phyloP scores from a whole-genome alignment of 2,113 vertebrate species.

The Apteryx owenii region DNA sequence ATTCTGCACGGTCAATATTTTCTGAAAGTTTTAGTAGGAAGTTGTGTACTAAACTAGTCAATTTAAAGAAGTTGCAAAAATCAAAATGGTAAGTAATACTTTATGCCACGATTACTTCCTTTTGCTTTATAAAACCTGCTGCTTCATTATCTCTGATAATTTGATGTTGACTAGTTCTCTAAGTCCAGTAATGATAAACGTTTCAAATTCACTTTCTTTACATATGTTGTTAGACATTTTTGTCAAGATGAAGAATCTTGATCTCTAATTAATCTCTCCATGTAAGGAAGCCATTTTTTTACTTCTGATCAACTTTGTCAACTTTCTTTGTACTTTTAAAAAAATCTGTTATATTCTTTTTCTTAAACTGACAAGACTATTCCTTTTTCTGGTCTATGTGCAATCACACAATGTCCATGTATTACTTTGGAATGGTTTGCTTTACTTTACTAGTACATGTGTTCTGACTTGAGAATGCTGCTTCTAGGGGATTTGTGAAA shows the following conservation, averaged over 20 bases:
- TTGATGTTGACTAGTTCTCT: not conserved
- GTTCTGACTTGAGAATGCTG: not conserved
- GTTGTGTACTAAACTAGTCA: not conserved
- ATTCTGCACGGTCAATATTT: not conserved
- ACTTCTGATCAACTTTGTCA: not conserved
- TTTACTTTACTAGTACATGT: not conserved
- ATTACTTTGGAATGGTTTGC: slow-evolving; percentile 1
- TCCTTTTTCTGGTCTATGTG: no score
- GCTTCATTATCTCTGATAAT: not conserved
- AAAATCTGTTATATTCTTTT: not conserved
- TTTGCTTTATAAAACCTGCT: not conserved
- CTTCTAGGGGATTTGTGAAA: not conserved
- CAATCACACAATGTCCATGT: not conserved
- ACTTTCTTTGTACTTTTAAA: not conserved
- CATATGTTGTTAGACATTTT: not conserved
- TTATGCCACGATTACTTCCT: not conserved
- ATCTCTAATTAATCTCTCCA: not conserved
- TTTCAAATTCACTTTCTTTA: not conserved
- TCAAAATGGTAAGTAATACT: not conserved
- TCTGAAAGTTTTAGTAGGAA: not conserved
- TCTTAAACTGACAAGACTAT: not conserved
- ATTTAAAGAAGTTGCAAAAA: not conserved
- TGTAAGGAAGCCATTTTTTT: not conserved
- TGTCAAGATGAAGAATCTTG: not conserved
- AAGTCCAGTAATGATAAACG: not conserved